phyloP scores from a whole-genome alignment of 2,797 vertebrate genomes.

The Pangasius larnaudii region DNA sequence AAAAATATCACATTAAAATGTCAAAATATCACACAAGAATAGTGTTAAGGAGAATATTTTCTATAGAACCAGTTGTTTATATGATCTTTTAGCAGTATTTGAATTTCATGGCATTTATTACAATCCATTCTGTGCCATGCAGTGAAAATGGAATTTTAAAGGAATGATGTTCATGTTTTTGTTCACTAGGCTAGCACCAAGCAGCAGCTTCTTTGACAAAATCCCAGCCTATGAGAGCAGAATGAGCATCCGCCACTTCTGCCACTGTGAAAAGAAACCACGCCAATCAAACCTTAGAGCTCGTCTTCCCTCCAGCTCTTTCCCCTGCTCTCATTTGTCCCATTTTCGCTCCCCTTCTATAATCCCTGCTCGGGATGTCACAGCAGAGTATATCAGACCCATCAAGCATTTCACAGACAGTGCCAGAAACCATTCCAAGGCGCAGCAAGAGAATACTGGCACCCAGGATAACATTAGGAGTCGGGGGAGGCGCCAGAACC shows the following conservation, averaged over 20 bases:
- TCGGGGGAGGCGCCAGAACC: constrained; percentile 69
- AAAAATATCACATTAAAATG: not conserved
- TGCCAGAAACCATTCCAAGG: constrained; percentile 39
- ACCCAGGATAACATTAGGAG: constrained; percentile 26
- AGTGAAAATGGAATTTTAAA: not conserved
- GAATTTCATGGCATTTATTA: not conserved
- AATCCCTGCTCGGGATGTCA: constrained; percentile 83
- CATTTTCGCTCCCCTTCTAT: constrained; percentile 69
- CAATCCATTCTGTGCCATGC: not conserved
- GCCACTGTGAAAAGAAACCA: constrained; percentile 72
- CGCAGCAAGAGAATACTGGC: constrained; percentile 27
- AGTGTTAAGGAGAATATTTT: not conserved
- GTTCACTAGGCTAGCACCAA: constrained; percentile 74
- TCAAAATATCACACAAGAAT: not conserved
- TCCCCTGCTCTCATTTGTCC: constrained; percentile 73
- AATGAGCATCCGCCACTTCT: constrained; percentile 69
- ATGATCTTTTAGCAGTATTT: not conserved
- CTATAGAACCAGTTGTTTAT: not conserved
- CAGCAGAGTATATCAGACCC: constrained; percentile 72
- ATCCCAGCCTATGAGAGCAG: constrained; percentile 62
- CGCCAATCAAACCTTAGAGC: constrained; percentile 57
- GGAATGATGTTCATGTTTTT: not conserved
- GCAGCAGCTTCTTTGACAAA: constrained; percentile 81
- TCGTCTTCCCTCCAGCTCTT: constrained; percentile 36
- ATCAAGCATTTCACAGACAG: constrained; percentile 62